A percentile compares a stretch with the other conserved stretches of the same genome.
Evolutionary conservation across 2,113 vertebrate species (phyloP).

Genomic region (Neogobius melanostomus): DNA sequence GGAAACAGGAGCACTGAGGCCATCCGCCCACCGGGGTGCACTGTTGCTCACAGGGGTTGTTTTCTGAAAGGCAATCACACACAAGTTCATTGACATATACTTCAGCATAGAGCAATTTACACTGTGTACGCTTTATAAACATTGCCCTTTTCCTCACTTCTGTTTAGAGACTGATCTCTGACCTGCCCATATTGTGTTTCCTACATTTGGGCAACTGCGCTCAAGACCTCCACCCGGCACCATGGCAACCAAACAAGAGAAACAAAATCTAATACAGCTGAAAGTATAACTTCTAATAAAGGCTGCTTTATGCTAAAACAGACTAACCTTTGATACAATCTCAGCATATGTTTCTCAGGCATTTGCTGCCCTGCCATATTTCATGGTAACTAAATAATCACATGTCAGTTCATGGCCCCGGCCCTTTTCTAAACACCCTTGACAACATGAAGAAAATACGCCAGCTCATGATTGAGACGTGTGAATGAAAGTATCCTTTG

Average conservation of each 20-base stretch:
- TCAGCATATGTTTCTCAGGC: constrained; percentile 27
- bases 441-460: constrained; percentile 8
- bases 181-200: constrained; percentile 52
- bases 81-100: constrained; percentile 16
- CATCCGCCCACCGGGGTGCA: constrained; percentile 74
- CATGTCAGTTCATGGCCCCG: constrained; percentile 4
- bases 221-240: constrained; percentile 47
- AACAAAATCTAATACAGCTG: constrained; percentile 31
- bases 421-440: constrained; percentile 18
- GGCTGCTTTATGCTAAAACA: constrained; percentile 26
- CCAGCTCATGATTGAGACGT: constrained; percentile 20
- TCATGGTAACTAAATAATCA: constrained; percentile 25
- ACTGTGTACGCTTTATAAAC: constrained; percentile 31
- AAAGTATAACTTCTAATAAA: constrained; percentile 18
- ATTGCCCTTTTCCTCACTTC: constrained; percentile 32
- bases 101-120: constrained; percentile 16
- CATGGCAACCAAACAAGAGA: constrained; percentile 52
- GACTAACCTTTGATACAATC: constrained; percentile 41
- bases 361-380: constrained; percentile 36
- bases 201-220: constrained; percentile 17
- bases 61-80: constrained; percentile 67
- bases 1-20: constrained; percentile 82
- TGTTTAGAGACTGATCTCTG: constrained; percentile 49
- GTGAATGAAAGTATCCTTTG: constrained; percentile 31
- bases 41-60: constrained; percentile 82